A percentile compares a stretch with the other conserved stretches of the same genome.
These are phyloP conservation scores for Orthosia gracilis DNA, from an alignment of 2,888 invertebrate genomes.

Conservation along the genomic window DNA sequence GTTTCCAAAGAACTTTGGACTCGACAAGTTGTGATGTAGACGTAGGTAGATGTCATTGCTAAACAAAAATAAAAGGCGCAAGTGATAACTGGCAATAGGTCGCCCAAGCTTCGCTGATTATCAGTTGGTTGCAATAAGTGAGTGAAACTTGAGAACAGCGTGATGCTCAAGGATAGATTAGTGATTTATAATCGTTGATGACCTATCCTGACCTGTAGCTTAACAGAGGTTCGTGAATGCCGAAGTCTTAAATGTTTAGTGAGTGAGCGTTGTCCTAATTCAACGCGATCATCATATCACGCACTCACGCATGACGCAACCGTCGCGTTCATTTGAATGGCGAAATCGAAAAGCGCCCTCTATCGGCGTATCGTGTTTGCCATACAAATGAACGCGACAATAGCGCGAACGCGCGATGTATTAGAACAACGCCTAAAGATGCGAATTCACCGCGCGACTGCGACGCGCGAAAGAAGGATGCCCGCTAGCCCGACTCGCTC, in stretches of 20 bases:
- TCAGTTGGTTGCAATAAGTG: neutral
- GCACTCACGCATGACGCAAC: too few relatives aligned
- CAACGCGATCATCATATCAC: too few relatives aligned
- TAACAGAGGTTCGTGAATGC: neutral
- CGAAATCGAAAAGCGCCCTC: too few relatives aligned
- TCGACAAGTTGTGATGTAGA: neutral
- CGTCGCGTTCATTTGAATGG: too few relatives aligned
- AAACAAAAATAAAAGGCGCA: neutral
- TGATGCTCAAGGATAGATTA: neutral
- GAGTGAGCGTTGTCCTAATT: too few relatives aligned
- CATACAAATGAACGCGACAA: too few relatives aligned
- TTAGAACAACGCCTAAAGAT: too few relatives aligned
- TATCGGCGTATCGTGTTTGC: too few relatives aligned
- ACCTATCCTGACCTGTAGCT: neutral
- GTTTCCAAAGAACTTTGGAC: neutral
- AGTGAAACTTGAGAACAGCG: neutral
- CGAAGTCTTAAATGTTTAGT: neutral
- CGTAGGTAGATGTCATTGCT: neutral
- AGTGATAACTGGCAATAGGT: neutral
- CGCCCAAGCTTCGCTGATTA: neutral
- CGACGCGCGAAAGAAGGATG: too few relatives aligned
- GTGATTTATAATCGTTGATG: neutral
- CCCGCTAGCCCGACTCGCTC: too few relatives aligned
- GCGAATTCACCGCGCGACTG: too few relatives aligned
- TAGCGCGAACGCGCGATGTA: too few relatives aligned